Base-by-base conservation (phyloP, 2,888 invertebrate species). In the Eupithecia insigniata region DNA sequence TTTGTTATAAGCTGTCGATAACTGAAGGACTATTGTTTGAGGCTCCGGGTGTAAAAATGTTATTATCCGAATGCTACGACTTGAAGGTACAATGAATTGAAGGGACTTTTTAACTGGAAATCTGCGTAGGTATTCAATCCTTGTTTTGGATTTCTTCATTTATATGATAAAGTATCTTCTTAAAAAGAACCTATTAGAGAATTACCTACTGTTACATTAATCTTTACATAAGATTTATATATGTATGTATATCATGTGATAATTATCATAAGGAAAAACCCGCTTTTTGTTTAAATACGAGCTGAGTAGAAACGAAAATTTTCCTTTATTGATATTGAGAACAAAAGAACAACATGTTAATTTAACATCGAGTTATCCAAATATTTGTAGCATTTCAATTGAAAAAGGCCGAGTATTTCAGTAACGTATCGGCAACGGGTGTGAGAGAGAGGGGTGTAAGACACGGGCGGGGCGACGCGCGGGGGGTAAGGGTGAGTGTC, bases 401-500 rank as follows among this genome's bases (percentile, higher is more conserved):
- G 85, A 83, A 86, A 86, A 84, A 26, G 80, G 77, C 79, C 71
- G 79, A 82, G 82, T 84, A 86, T 87, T 90, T 90, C 87, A 83
- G 84, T 87, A 90, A 90, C 87, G 88, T 90, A 90, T 87, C 87
- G 18, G 60, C 83, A 85, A 81, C 81, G 81, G 26, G 90, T 85
- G 92, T 83, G 93, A 92, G 88, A 86, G 93, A 92, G 93, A 93
- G 89, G 92, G 93, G 92, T 91, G 91, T 87, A 85, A 89, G 89
- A 85, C 86, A 87, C 86, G 89, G 84, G 92, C 91, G 88, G 91
- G 84, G 85, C 83, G 87, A 82, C 86, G 87, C 74, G 83, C 69
- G 85, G 82, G 86, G 80, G 83, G 76, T 55, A 86, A 89, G 87
- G 89, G 87, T 88, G 91, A 92, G 91, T 91, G 86, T 89, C 89